Base-by-base conservation (phyloP, 92 coral and sea anemone genomes). In the Pocillopora grandis region DNA sequence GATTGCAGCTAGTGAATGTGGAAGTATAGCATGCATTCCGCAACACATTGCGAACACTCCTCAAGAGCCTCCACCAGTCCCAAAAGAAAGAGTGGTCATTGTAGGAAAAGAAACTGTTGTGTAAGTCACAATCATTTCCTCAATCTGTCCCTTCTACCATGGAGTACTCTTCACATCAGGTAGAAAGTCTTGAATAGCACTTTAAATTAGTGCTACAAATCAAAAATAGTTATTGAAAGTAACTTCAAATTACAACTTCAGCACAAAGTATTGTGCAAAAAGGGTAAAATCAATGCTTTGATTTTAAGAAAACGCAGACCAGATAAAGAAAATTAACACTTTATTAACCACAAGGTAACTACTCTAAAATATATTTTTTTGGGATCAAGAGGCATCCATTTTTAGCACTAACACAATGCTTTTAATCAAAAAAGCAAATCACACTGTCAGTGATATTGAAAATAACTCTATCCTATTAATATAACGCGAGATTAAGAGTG, bases 21-120 rank as follows among this genome's bases (percentile, higher is more conserved):
- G 98, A 12, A 94, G 98, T 66, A 94, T 94, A 33, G 98, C 93
- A 3, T 94, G 98, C 71, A 91, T 94, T n/a, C 94, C 98, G 1
- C 89, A 88, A 15, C 93, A 88, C 57, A 84, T 93, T 10, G 87
- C 90, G 35, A 90, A 90, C 59, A 80, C 75, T 63, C 98, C 98
- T 20, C 66, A 75, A 68, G 62, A 61, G 37, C 76, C 81, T 67
- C 74, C 88, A 2, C 85, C 90, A 20, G 21, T 37, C 61, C 49
- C 15, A 7, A 56, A 77, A 2, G 90, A 83, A 19, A 72, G 56
- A 6, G 37, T 83, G 2, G 74, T 77, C 55, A 74, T 90, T 55
- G 88, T 81, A 1, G 92, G 88, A 65, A 82, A 86, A 56, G 92
- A 90, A 81, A 90, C 92, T 13, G 90, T 90, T 6, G 92, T 90